Evolutionary conservation across 2,888 invertebrate genomes (phyloP), one percentile per base, ranked within the genome.

Genomic region (Oxyteleia sp.): DNA sequence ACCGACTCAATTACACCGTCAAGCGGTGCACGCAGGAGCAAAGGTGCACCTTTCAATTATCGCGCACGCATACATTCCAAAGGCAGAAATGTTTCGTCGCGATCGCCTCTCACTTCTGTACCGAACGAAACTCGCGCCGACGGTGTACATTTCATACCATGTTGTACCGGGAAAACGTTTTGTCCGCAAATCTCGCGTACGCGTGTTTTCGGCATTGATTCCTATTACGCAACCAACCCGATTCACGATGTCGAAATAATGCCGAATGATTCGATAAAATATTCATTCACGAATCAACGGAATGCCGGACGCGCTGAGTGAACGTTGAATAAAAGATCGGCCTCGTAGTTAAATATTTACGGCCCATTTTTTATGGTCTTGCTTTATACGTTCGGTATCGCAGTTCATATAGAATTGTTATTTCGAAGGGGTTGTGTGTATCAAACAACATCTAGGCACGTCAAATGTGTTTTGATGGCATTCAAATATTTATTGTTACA

Each of bases 1-100:
- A n/a, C n/a, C n/a, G n/a, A n/a, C n/a, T n/a, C 43, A 64, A 66
- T 79, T 71, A 59, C 71, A 51, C 32, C 29, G 51, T 23, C 18
- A 41, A 64, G 47, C 23, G 23, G 69, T 61, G 59, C 26, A 53
- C 53, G 5, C n/a, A 35, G 26, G 20, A 20, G 53, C 47, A 35
- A 80, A 80, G 57, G 71, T 64, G 75, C 82, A 86, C 79, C 86
- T 85, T 88, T 87, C 86, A 82, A 84, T 81, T 85, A 85, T 85
- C 84, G 71, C 64, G 68, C 61, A 82, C 79, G 59, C 69, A 51
- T 74, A 66, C 87, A 89, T 89, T 90, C 88, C 88, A 81, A 75
- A 78, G 83, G 64, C 82, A 84, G 84, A 86, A 87, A 86, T 86
- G 81, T 85, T 84, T 84, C 84, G 63, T 68, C 74, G 84, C 80